These are phyloP conservation scores for Campylorhamphus procurvoides DNA, from an alignment of 2,113 vertebrate genomes.

Conservation along the genomic window DNA sequence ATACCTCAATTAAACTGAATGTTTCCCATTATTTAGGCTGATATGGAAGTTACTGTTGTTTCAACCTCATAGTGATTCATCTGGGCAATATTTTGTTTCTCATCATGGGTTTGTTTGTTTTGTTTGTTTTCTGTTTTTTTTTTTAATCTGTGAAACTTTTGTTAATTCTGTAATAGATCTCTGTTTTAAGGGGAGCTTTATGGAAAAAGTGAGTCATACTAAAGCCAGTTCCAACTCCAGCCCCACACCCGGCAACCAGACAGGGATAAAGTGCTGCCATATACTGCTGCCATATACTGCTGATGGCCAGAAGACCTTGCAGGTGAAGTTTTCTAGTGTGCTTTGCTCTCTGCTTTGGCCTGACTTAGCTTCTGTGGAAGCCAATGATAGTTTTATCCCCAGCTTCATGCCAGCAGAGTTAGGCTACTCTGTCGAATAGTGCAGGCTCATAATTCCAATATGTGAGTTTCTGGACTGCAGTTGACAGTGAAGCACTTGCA, in stretches of 20 bases:
- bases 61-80: neutral
- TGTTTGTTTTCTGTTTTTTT: neutral
- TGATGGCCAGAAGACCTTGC: slow-evolving; percentile 9
- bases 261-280: slow-evolving; percentile 16
- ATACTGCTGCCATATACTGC: neutral
- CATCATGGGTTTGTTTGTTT: neutral
- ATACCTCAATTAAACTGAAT: neutral
- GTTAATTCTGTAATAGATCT: neutral
- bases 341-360: neutral
- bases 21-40: slow-evolving; percentile 27
- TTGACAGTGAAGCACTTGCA: neutral
- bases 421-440: neutral
- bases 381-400: slow-evolving; percentile 17
- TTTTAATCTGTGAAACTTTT: neutral
- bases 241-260: slow-evolving; percentile 9
- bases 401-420: neutral
- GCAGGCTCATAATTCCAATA: neutral
- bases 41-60: neutral
- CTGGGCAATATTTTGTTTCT: neutral
- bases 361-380: slow-evolving; percentile 1
- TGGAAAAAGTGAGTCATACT: slow-evolving; percentile 21
- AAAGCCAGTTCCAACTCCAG: neutral
- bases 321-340: slow-evolving; percentile 1
- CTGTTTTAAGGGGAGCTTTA: neutral
- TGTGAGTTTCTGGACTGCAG: neutral